Base-by-base conservation (phyloP, 2,797 vertebrate species). In the Acrocephalus scirpaceus region DNA sequence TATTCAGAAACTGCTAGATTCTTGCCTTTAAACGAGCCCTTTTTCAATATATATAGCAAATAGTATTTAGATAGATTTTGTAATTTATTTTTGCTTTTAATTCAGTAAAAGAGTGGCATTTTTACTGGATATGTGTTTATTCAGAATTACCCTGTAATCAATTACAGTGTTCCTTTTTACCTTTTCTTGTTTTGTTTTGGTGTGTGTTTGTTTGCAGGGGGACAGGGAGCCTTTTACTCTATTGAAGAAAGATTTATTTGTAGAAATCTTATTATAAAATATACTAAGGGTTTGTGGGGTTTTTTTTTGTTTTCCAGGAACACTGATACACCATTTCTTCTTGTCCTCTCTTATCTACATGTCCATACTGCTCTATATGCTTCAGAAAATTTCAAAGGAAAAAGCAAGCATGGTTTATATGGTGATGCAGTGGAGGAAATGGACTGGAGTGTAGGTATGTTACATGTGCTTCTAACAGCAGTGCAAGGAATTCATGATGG, bases 361-460 rank as follows among this genome's bases (percentile, higher is more conserved):
- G 98, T 99, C 50, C 99, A 99, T 96, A 99, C 99, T 2, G 99
- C 99, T 64, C 96, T 98, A 25, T 99, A 98, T 78, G 97, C 98
- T 8, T 98, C 98, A 10, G 47, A 96, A 7, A 67, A 78, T 1
- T 99, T 99, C 88, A 97, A 85, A 42, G 98, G 98, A 60, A 98
- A 95, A 14, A 99, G 99, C 92, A 92, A 51, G 4, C 99, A 99
- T 11, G 98, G 99, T 8, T 76, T 98, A 58, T 99, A 99, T 16
- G 99, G 99, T 4, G 99, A 99, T 54, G 97, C 98, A 0, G 98
- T 98, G 25, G 98, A 99, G 56, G 99, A 99, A 91, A 98, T 99
- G 97, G 99, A 99, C 95, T 99, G 99, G 99, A 98, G 98, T 30
- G 97, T 99, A 10, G 99, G 99, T 99, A 97, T 7, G 98, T 96